A percentile compares a stretch with the other conserved stretches of the same genome.
Conservation (phyloP, 2,888 invertebrate genomes). For the Meliscaeva auricollis region DNA sequence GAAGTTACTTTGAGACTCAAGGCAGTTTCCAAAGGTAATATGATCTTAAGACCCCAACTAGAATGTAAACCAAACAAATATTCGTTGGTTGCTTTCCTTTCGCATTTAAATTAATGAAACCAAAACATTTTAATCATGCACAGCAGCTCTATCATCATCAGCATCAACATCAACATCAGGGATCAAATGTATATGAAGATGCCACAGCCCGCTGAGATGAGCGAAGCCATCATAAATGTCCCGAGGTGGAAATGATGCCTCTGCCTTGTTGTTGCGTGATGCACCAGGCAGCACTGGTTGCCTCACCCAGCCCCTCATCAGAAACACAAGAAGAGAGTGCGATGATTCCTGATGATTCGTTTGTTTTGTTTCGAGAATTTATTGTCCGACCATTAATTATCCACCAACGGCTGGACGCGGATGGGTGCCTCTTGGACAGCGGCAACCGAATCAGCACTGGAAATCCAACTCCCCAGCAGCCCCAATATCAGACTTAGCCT, state of each 20-base stretch:
- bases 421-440: constrained; percentile 69
- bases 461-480: constrained; percentile 43
- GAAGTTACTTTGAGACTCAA: not conserved
- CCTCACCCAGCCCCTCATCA: constrained; percentile 7
- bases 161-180: constrained; percentile 38
- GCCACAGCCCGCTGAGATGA: constrained; percentile 67
- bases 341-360: constrained; percentile 75
- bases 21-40: constrained; percentile 49
- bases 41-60: constrained; percentile 21
- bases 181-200: constrained; percentile 66
- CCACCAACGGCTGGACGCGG: constrained; percentile 66
- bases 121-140: constrained; percentile 78
- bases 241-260: constrained; percentile 70
- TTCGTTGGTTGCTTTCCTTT: constrained; percentile 69
- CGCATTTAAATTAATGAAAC: constrained; percentile 78
- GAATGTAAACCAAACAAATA: constrained; percentile 42
- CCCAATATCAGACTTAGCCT: not conserved
- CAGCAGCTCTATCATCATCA: constrained; percentile 74
- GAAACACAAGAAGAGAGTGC: constrained; percentile 48
- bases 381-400: constrained; percentile 75
- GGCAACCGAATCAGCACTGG: constrained; percentile 66
- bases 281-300: not conserved
- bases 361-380: constrained; percentile 75
- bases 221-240: constrained; percentile 70
- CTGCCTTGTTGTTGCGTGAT: constrained; percentile 35